Evolutionary conservation across 2,888 invertebrate genomes (phyloP).

Genomic region (Hylaea fasciaria): DNA sequence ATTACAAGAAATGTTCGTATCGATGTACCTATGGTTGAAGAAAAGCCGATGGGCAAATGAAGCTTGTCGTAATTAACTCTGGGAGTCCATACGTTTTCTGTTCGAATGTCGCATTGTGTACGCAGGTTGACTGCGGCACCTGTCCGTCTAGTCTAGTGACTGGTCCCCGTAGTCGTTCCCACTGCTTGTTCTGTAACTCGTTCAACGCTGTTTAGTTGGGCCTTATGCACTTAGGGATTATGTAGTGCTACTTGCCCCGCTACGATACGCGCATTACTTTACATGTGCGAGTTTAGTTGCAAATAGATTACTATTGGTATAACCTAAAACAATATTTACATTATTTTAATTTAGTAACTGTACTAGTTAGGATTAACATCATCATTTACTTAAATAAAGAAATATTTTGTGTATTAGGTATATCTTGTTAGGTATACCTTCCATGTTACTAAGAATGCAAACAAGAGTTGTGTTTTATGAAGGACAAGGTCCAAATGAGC

Average conservation of each 20-base stretch:
- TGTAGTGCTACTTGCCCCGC: background rate
- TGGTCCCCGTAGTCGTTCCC: constrained; percentile 10
- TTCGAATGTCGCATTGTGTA: constrained; percentile 35
- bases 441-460: background rate
- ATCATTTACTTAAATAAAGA: too few relatives aligned
- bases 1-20: constrained; percentile 33
- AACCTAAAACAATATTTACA: too few relatives aligned
- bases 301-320: too few relatives aligned
- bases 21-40: constrained; percentile 4
- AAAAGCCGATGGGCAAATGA: constrained; percentile 7
- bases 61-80: constrained; percentile 34
- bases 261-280: too few relatives aligned
- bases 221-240: constrained; percentile 1
- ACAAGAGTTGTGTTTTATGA: too few relatives aligned
- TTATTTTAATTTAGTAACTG: too few relatives aligned
- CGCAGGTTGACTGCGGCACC: constrained; percentile 31
- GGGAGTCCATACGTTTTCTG: constrained; percentile 31
- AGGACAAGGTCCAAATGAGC: background rate
- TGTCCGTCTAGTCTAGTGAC: constrained; percentile 38
- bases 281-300: too few relatives aligned
- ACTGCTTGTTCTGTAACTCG: constrained; percentile 4
- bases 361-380: too few relatives aligned
- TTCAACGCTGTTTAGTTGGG: background rate
- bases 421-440: background rate
- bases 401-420: background rate